Percentiles rank a stretch among this genome's conserved stretches.
phyloP scores from a whole-genome alignment of 2,888 invertebrate species.

The Scaptomyza parva region DNA sequence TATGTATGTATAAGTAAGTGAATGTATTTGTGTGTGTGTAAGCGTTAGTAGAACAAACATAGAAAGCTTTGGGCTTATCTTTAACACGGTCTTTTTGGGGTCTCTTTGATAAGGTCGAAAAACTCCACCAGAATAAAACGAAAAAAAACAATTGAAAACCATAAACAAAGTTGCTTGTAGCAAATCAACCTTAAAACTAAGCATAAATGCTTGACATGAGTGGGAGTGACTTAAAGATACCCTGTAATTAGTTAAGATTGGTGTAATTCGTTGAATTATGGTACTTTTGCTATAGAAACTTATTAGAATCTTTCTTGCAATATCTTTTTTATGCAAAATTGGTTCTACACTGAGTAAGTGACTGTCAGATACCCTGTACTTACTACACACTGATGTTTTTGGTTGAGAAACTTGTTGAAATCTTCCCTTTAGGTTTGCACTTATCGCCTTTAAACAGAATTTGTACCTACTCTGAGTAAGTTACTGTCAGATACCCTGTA shows the following conservation, averaged over 20 bases:
- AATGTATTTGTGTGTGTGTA: conserved; percentile 14
- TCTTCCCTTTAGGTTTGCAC: no score
- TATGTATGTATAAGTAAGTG: conserved; percentile 36
- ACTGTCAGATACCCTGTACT: no score
- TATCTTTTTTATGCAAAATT: no score
- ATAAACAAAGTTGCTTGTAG: conserved; percentile 29
- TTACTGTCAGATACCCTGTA: conserved; percentile 14
- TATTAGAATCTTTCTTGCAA: neutral
- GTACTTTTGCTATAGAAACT: neutral
- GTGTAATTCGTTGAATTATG: neutral
- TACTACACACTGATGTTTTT: no score
- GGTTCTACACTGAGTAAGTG: no score
- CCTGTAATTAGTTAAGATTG: neutral
- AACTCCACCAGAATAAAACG: no score
- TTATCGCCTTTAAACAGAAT: no score
- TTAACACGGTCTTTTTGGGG: conserved; percentile 59
- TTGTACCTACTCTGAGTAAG: no score
- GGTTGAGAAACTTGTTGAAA: no score
- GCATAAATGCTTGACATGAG: neutral
- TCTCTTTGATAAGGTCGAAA: conserved; percentile 56
- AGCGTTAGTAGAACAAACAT: conserved; percentile 57
- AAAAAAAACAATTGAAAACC: conserved; percentile 1
- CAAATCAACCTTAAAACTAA: conserved; percentile 49
- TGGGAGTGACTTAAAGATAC: neutral
- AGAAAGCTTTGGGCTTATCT: conserved; percentile 71